These are phyloP conservation scores for Macropus fuliginosus DNA, from an alignment of 2,797 vertebrate species.

Conservation along the genomic window DNA sequence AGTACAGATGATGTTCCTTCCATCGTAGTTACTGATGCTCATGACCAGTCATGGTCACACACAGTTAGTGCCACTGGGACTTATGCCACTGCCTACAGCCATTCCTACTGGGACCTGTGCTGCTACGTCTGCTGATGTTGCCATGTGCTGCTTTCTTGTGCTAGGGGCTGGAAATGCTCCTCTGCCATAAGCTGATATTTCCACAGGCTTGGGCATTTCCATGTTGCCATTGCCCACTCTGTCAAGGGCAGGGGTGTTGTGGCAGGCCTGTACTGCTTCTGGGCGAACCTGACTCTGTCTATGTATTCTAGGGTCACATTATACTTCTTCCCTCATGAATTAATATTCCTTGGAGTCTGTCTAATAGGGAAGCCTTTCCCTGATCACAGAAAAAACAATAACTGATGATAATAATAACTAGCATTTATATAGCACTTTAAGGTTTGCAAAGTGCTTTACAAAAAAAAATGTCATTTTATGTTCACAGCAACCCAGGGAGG, in stretches of 20 bases:
- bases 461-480: neutral
- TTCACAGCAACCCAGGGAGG: neutral
- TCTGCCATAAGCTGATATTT: neutral
- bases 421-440: neutral
- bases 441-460: neutral
- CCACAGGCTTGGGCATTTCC: neutral
- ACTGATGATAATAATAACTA: neutral
- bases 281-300: neutral
- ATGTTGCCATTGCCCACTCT: neutral
- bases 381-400: neutral
- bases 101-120: neutral
- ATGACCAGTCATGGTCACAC: neutral
- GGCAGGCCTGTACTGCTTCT: neutral
- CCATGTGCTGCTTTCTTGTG: neutral
- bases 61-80: neutral
- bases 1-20: neutral
- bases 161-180: neutral
- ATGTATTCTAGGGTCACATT: neutral
- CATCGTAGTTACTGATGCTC: neutral
- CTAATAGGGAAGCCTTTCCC: neutral
- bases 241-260: neutral
- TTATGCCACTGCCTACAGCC: neutral
- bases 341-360: neutral
- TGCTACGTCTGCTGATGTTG: neutral
- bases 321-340: neutral